Conservation (phyloP, 37 sponge, comb jelly and placozoan species). For the Chondrilla cf. caribensis region DNA sequence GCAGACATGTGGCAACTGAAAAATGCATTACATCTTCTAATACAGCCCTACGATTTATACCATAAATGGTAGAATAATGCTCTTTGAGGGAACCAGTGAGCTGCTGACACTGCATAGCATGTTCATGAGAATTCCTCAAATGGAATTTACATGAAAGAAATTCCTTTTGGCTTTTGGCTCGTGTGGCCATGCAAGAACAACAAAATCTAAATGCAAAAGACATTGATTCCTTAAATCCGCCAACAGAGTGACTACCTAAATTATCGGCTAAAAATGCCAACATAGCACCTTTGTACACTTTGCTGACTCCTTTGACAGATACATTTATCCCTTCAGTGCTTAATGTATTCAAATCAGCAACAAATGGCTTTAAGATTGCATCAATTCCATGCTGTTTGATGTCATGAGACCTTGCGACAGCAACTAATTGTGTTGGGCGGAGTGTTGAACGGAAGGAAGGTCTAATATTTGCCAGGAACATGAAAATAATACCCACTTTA, state of each 20-base stretch:
- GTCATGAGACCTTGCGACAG: constrained; percentile 30
- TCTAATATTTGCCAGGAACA: too few species aligned
- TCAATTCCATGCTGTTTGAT: constrained; percentile 4
- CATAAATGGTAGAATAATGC: constrained; percentile 8
- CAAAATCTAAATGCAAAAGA: constrained; percentile 13
- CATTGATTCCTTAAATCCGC: constrained; percentile 16
- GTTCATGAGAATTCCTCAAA: background rate
- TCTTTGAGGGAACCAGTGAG: background rate
- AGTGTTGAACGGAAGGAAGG: constrained; percentile 13
- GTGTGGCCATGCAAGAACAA: constrained; percentile 10
- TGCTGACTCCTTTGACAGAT: background rate
- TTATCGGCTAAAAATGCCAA: constrained; percentile 29
- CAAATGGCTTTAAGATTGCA: constrained; percentile 17
- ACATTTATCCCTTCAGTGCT: background rate
- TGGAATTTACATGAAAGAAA: background rate
- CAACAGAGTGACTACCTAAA: constrained; percentile 17
- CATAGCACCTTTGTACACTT: background rate
- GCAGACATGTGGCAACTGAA: background rate
- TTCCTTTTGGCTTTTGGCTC: background rate
- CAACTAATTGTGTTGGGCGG: constrained; percentile 1
- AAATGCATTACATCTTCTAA: background rate
- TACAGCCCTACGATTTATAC: background rate
- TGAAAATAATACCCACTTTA: too few species aligned
- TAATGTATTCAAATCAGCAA: constrained; percentile 4
- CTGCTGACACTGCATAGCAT: background rate